phyloP scores from a whole-genome alignment of 2,797 vertebrate genomes.

The Nannoperca obscura region DNA sequence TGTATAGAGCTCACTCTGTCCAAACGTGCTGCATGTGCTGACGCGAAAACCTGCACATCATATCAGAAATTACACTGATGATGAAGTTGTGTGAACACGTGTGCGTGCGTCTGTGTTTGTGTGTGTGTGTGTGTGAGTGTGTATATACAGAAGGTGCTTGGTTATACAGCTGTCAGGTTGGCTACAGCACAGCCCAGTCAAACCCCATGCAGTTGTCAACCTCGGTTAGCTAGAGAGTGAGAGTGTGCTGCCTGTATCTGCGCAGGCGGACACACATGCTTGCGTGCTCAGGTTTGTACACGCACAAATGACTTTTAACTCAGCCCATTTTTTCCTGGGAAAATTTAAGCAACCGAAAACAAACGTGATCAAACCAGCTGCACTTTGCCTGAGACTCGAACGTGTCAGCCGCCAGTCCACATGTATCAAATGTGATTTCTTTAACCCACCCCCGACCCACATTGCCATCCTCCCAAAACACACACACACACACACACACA shows the following conservation, averaged over 20 bases:
- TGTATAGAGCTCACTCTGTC: conserved; percentile 59
- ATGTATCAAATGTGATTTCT: conserved; percentile 63
- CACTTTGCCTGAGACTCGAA: conserved; percentile 29
- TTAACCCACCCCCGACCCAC: conserved; percentile 50
- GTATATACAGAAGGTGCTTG: conserved; percentile 41
- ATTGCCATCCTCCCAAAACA: conserved; percentile 25
- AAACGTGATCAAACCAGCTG: conserved; percentile 34
- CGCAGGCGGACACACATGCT: conserved; percentile 56
- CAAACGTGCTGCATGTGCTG: conserved; percentile 60
- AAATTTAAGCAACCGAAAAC: conserved; percentile 24
- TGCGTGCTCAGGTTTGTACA: conserved; percentile 58
- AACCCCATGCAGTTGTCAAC: conserved; percentile 81
- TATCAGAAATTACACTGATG: conserved; percentile 42
- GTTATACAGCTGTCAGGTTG: conserved; percentile 77
- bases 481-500: conserved; percentile 3
- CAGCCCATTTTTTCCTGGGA: conserved; percentile 19
- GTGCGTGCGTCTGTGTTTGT: conserved; percentile 29
- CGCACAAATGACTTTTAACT: conserved; percentile 27
- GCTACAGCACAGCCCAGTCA: conserved; percentile 75
- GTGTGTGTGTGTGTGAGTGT: conserved; percentile 24
- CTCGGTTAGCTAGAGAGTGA: conserved; percentile 68
- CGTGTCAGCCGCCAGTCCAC: conserved; percentile 46
- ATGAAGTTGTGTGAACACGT: conserved; percentile 26
- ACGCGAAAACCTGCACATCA: conserved; percentile 58
- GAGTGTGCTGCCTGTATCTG: conserved; percentile 50